Conservation (phyloP, 2,888 invertebrate species). For the Volucella inflata region DNA sequence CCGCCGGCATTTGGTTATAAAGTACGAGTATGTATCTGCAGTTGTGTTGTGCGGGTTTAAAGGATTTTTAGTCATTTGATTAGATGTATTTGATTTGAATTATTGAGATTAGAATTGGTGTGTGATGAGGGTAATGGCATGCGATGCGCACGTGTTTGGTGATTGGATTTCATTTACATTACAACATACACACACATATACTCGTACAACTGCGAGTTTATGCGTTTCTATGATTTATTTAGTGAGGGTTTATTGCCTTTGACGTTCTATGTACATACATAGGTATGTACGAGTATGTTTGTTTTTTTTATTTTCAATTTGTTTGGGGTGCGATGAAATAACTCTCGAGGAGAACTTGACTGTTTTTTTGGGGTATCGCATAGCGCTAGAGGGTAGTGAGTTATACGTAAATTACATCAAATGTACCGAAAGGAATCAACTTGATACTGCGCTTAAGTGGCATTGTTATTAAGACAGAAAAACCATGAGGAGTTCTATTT, state of each 20-base stretch:
- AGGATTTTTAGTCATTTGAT: slow-evolving; percentile 53
- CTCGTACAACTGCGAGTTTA: too few relatives aligned
- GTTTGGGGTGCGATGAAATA: slow-evolving; percentile 6
- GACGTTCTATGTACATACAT: too few relatives aligned
- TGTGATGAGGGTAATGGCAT: background rate
- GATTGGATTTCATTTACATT: slow-evolving; percentile 53
- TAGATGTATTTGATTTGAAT: slow-evolving; percentile 27
- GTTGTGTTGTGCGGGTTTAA: slow-evolving; percentile 26
- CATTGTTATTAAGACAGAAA: too few relatives aligned
- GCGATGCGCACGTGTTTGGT: slow-evolving; percentile 30
- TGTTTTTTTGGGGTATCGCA: background rate
- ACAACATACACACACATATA: background rate
- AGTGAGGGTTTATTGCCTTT: slow-evolving; percentile 5
- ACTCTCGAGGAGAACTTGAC: slow-evolving; percentile 5
- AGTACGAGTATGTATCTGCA: too few relatives aligned
- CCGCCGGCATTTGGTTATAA: background rate
- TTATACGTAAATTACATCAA: slow-evolving; percentile 15
- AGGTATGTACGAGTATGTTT: too few relatives aligned
- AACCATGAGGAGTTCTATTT: too few relatives aligned
- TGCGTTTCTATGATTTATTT: slow-evolving; percentile 23
- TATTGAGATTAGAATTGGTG: slow-evolving; percentile 3
- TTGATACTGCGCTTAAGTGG: background rate
- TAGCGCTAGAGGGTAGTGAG: background rate
- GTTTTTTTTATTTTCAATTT: background rate
- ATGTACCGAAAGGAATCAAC: slow-evolving; percentile 12